Evolutionary conservation across 2,113 vertebrate species (phyloP).

Genomic region (Onychorhynchus coronatus): DNA sequence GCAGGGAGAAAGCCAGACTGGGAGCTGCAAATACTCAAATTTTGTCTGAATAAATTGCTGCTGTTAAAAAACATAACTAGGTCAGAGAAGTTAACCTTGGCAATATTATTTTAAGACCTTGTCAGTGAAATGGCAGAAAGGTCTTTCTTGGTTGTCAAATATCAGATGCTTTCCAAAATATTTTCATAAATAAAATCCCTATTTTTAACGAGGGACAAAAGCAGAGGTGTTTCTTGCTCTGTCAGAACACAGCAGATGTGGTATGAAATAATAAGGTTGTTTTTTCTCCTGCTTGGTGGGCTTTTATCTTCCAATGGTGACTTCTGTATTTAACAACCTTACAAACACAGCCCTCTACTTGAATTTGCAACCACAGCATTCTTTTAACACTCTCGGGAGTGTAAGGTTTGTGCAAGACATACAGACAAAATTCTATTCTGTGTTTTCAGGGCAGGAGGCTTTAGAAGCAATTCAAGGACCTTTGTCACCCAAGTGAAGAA

Average conservation of each 20-base stretch:
- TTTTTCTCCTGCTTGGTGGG: neutral
- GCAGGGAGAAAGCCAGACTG: neutral
- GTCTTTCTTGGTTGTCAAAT: neutral
- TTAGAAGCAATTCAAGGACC: neutral
- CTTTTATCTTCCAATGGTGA: neutral
- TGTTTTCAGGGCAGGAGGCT: neutral
- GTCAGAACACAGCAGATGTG: neutral
- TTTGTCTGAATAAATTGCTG: neutral
- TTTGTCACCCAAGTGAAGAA: neutral
- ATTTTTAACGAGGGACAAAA: neutral
- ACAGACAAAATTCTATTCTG: neutral
- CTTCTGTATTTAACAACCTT: neutral
- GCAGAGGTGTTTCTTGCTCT: neutral
- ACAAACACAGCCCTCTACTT: neutral
- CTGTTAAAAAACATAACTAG: neutral
- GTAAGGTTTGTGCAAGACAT: neutral
- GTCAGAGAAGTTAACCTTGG: neutral
- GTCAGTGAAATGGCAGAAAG: neutral
- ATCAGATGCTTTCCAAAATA: neutral
- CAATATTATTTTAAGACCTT: neutral
- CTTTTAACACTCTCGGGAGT: neutral
- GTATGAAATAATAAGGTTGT: neutral
- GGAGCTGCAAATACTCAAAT: neutral
- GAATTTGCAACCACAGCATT: neutral
- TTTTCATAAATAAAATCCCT: neutral